phyloP scores from a whole-genome alignment of 2,113 vertebrate genomes.

The Lophochroa leadbeateri region DNA sequence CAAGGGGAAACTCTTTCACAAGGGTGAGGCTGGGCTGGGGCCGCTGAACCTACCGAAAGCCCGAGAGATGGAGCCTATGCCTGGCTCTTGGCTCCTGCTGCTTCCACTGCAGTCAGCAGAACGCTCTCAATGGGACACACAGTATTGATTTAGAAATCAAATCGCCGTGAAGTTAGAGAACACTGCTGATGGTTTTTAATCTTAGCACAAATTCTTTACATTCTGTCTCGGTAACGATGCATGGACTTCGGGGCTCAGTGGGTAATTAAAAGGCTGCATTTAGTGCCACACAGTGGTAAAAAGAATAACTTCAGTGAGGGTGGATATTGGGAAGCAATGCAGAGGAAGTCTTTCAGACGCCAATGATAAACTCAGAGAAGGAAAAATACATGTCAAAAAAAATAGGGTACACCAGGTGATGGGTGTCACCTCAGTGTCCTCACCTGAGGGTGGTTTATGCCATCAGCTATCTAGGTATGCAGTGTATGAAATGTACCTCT shows the following conservation, averaged over 20 bases:
- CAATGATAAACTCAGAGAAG: not conserved
- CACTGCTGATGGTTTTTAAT: not conserved
- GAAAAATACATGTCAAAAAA: not conserved
- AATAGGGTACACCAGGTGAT: not conserved
- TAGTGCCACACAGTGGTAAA: slow-evolving; percentile 48
- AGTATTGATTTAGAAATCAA: not conserved
- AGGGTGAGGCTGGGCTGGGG: not conserved
- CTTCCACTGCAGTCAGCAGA: not conserved
- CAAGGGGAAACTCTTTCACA: not conserved
- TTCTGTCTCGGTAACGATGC: not conserved
- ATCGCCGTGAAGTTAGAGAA: not conserved
- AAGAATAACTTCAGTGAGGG: not conserved
- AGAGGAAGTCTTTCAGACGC: not conserved
- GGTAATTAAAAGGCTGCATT: not conserved
- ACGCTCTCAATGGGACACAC: accelerated
- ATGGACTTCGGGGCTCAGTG: not conserved
- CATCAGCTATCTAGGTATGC: not conserved
- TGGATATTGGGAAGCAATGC: not conserved
- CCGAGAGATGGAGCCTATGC: not conserved
- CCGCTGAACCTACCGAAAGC: not conserved
- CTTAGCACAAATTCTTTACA: not conserved
- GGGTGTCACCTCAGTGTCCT: not conserved
- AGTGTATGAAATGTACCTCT: not conserved
- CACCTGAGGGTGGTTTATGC: not conserved
- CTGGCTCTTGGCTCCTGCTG: not conserved